These are phyloP conservation scores for Paramormyrops kingsleyae DNA, from an alignment of 2,113 vertebrate species.

Conservation along the genomic window DNA sequence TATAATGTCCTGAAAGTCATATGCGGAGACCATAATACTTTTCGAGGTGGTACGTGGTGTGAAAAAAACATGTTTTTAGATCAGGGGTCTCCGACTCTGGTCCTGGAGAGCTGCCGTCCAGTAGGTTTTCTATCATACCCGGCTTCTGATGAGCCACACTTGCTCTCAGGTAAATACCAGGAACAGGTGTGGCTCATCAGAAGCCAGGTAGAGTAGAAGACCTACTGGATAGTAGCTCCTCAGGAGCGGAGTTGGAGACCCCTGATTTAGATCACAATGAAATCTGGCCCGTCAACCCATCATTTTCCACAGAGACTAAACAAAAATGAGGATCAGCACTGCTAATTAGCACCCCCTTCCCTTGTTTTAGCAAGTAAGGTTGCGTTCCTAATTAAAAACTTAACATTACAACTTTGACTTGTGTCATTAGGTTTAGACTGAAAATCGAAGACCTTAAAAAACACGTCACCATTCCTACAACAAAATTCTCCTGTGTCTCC, in stretches of 20 bases:
- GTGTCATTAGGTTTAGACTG: neutral
- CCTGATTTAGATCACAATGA: neutral
- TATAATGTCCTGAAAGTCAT: neutral
- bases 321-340: neutral
- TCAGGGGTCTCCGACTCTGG: no score
- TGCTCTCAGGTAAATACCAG: no score
- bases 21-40: neutral
- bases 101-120: no score
- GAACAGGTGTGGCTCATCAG: no score
- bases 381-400: neutral
- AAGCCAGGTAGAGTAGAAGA: no score
- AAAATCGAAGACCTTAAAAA: neutral
- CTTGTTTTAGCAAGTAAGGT: neutral
- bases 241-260: no score
- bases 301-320: neutral
- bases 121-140: no score
- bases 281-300: neutral
- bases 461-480: neutral
- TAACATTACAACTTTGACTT: neutral
- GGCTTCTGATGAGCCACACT: no score
- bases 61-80: neutral
- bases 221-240: no score
- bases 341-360: neutral
- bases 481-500: neutral
- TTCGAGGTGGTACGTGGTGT: neutral